Evolutionary conservation across 2,113 vertebrate species (phyloP), one percentile per base, ranked within the genome.

Genomic region (Loxodonta africana): DNA sequence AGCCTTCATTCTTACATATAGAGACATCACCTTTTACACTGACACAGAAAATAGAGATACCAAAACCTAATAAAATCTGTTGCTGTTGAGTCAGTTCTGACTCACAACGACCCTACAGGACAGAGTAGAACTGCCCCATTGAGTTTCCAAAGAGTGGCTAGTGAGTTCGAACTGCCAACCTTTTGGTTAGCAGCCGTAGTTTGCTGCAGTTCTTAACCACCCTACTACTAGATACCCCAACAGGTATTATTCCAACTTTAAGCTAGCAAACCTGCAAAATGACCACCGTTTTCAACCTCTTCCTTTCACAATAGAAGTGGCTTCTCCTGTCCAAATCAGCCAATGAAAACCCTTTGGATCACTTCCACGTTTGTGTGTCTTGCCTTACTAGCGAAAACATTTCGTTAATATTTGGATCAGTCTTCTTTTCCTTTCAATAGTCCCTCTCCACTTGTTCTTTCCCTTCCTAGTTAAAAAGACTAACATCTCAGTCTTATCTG

Each of bases 331-430:
- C 28, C 33, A 60, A 33, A n/a, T 6, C 5, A 73, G 69, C 17
- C 15, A 37, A 37, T 73, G 69, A 73, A 73, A n/a, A 37, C 15
- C 67, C 26, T 11, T 8, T 6, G 67, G 2, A 33, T 69, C 9
- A 5, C 37, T 11, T 26, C 26, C n/a, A 15, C 0, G 2, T 5
- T 73, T 26, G 18, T 4, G 1, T 0, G 9, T 6, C 9, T 8
- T n/a, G 60, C 25, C 17, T 46, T 69, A 30, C 12, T 26, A 41
- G 57, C 6, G 9, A 53, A 11, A 8, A 26, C 5, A n/a, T 15
- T 46, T 17, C 20, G 33, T 67, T 2, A 10, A 5, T 28, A 69
- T 67, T 11, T 53, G 14, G 17, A 37, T 65, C 17, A 44, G 73
- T 80, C n/a, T 90, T 41, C n/a, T 77, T 12, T 82, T 0, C 41